Conservation (phyloP, 1,140 invertebrate species). For the Geopemphigus sp. region DNA sequence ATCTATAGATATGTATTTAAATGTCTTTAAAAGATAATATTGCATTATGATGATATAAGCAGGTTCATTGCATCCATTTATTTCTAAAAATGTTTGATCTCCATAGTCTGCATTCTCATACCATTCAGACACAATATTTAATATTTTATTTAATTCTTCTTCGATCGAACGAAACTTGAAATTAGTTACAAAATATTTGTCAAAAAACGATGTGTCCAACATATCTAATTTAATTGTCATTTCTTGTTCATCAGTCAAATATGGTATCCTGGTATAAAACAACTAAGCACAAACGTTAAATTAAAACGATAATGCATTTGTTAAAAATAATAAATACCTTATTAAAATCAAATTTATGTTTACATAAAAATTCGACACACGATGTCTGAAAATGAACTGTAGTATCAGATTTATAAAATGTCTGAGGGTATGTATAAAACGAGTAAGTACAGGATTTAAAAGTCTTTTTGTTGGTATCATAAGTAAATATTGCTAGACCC, state of each 20-base stretch:
- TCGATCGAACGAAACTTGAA: conserved; percentile 10
- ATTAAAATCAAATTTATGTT: conserved; percentile 44
- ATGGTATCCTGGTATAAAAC: conserved; percentile 20
- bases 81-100: conserved; percentile 24
- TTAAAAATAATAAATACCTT: conserved; percentile 4
- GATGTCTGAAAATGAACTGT: conserved; percentile 25
- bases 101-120: conserved; percentile 6
- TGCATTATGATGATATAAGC: conserved; percentile 19
- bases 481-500: conserved; percentile 6
- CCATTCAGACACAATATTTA: conserved; percentile 38
- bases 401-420: conserved; percentile 32
- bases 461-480: not conserved
- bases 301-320: not conserved
- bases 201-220: conserved; percentile 23
- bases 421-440: conserved; percentile 30
- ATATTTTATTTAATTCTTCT: conserved; percentile 12
- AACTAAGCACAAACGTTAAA: conserved; percentile 10
- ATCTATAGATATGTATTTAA: conserved; percentile 8
- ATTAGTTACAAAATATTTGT: conserved; percentile 35
- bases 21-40: conserved; percentile 24
- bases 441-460: not conserved
- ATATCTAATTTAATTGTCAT: conserved; percentile 8
- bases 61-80: conserved; percentile 23
- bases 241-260: conserved; percentile 34
- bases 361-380: conserved; percentile 42